Conservation (phyloP, 2,113 vertebrate genomes). For the Apistogramma diplotaenia region DNA sequence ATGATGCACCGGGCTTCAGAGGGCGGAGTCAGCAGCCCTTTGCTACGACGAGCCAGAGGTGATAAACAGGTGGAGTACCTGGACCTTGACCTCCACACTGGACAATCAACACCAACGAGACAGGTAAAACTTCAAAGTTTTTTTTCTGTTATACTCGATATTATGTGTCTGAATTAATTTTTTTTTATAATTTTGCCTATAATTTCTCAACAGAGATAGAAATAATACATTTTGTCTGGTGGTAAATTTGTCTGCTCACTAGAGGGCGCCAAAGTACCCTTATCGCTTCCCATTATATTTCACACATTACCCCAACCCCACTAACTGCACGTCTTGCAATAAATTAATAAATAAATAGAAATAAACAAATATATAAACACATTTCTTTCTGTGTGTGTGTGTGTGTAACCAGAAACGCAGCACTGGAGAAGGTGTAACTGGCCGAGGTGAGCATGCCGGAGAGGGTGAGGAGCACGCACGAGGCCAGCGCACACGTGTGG, state of each 20-base stretch:
- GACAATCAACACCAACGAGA: slow-evolving; percentile 83
- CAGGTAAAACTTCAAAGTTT: slow-evolving; percentile 79
- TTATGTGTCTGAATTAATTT: background rate
- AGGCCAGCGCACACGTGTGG: slow-evolving; percentile 76
- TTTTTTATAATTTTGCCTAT: no score
- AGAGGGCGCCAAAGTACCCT: background rate
- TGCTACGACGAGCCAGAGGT: slow-evolving; percentile 79
- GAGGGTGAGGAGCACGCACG: slow-evolving; percentile 50
- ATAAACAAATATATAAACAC: background rate
- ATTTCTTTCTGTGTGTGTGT: background rate
- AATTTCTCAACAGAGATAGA: background rate
- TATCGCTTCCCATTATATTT: background rate
- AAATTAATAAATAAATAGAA: background rate
- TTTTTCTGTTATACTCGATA: background rate
- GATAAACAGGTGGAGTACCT: slow-evolving; percentile 92
- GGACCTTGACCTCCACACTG: slow-evolving; percentile 88
- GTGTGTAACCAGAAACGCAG: slow-evolving; percentile 79
- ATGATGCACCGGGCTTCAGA: slow-evolving; percentile 73
- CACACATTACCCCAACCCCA: no score
- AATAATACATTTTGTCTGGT: background rate
- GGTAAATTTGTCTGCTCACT: background rate
- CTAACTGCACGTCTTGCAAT: no score
- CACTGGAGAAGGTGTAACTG: slow-evolving; percentile 78
- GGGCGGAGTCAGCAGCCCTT: slow-evolving; percentile 84
- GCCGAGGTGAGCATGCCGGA: slow-evolving; percentile 55